These are phyloP conservation scores for Pollenia labialis DNA, from an alignment of 2,888 invertebrate species.

Conservation along the genomic window DNA sequence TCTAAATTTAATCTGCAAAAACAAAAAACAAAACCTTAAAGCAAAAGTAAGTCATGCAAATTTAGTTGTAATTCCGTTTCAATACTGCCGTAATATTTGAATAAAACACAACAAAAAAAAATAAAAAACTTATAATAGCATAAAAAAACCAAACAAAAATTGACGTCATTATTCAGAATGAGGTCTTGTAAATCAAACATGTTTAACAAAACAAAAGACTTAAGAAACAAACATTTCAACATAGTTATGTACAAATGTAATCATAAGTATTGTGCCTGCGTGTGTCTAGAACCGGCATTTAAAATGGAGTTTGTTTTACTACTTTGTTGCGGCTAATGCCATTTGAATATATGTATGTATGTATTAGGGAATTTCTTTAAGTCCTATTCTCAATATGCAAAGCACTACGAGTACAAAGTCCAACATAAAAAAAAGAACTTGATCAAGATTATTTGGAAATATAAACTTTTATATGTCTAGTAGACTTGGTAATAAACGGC, in stretches of 20 bases:
- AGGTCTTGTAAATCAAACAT: conserved; percentile 1
- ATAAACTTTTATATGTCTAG: too few species aligned
- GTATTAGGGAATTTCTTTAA: too few species aligned
- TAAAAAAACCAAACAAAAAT: conserved; percentile 14
- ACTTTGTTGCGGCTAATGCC: too few species aligned
- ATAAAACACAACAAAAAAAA: conserved; percentile 17
- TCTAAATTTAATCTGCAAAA: not conserved
- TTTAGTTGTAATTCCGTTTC: conserved; percentile 57
- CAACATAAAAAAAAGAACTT: too few species aligned
- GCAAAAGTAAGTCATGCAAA: conserved; percentile 57
- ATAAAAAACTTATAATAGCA: not conserved
- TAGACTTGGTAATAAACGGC: too few species aligned
- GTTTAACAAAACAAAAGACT: conserved; percentile 51
- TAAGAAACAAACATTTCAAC: conserved; percentile 14
- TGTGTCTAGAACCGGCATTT: too few species aligned
- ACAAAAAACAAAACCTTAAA: conserved; percentile 5
- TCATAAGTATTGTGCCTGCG: too few species aligned
- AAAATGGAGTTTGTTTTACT: too few species aligned
- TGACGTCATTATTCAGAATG: conserved; percentile 50
- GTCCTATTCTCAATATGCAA: too few species aligned
- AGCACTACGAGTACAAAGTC: too few species aligned
- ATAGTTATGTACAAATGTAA: not conserved
- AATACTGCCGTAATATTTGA: conserved; percentile 39
- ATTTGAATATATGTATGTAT: too few species aligned
- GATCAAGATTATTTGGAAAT: too few species aligned